A percentile compares a stretch with the other conserved stretches of the same genome.
These are phyloP conservation scores for Arion vulgaris DNA, from an alignment of 1,140 invertebrate genomes.

Conservation along the genomic window DNA sequence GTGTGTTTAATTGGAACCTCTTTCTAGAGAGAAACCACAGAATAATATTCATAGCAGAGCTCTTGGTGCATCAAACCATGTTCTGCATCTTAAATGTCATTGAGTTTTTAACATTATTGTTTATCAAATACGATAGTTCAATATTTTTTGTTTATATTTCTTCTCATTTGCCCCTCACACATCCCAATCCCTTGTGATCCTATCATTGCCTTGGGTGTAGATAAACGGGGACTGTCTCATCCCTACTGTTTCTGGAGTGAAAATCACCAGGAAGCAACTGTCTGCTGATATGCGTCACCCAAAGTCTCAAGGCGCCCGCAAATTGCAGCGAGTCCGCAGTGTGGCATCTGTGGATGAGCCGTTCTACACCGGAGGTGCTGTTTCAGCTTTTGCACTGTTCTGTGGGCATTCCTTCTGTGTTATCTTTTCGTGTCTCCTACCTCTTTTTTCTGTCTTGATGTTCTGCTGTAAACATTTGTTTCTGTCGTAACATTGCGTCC, in stretches of 20 bases:
- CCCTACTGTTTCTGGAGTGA: slow-evolving; percentile 19
- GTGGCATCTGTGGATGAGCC: slow-evolving; percentile 70
- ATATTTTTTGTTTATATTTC: not conserved
- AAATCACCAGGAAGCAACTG: slow-evolving; percentile 33
- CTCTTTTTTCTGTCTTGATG: slow-evolving; percentile 10
- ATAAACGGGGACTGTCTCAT: slow-evolving; percentile 36
- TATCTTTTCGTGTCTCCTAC: not conserved
- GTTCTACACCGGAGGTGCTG: slow-evolving; percentile 64
- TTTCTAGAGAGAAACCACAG: not conserved
- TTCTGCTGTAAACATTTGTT: not conserved
- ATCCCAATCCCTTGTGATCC: not conserved
- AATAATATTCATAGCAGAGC: not conserved
- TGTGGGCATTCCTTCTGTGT: slow-evolving; percentile 6
- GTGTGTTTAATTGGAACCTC: not conserved
- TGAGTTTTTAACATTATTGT: not conserved
- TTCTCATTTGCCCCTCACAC: not conserved
- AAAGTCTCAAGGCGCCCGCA: slow-evolving; percentile 72
- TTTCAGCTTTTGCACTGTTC: slow-evolving; percentile 31
- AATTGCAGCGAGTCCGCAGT: slow-evolving; percentile 71
- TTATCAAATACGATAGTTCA: not conserved
- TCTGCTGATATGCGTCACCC: slow-evolving; percentile 33
- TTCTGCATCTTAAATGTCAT: not conserved
- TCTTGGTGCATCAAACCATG: not conserved
- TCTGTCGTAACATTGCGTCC: not conserved
- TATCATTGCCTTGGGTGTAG: not conserved